Base-by-base conservation (phyloP, 2,888 invertebrate species). In the Cephalotes varians region DNA sequence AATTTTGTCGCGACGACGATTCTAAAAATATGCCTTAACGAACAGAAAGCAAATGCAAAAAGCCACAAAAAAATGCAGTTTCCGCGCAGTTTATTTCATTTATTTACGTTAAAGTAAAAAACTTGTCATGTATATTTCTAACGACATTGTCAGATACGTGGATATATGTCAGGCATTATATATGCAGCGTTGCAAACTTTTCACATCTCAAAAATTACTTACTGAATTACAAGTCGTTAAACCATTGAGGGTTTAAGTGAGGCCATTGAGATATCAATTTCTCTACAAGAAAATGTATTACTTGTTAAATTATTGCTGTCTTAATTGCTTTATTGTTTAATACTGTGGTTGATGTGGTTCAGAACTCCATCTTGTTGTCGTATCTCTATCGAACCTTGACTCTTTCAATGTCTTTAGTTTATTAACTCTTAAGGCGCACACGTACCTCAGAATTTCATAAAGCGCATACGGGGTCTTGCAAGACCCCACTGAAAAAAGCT, bases 331-430 rank as follows among this genome's bases (percentile, higher is more conserved):
- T 15, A 47, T 58, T 58, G n/a, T 56, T 56, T 60, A 60, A 60
- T 44, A 47, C 31, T n/a, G 31, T 15, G 18, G 28, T 18, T 34
- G 15, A 12, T 15, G 15, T 25, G 60, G 9, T 73, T 60, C 10
- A 12, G 21, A 37, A 25, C 18, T 40, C 10, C 12, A 56, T 34
- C 18, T 44, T 47, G n/a, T 9, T 15, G 9, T 2, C 12, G 10
- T 21, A 49, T 1, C 25, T 62, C 44, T 21, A n/a, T 49, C 49
- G 74, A 74, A 62, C 49, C 74, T 74, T 58, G 72, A 73, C 44
- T 49, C 62, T 74, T 62, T 28, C 49, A 62, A 18, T 40, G 37
- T 25, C 25, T 44, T 47, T 56, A 25, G 25, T 47, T 65, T 28
- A 72, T 73, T 58, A n/a, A n/a, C n/a, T n/a, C n/a, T n/a, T n/a